Evolutionary conservation across 23 tunicate genomes (phyloP).

Genomic region (Phallusia fumigata): DNA sequence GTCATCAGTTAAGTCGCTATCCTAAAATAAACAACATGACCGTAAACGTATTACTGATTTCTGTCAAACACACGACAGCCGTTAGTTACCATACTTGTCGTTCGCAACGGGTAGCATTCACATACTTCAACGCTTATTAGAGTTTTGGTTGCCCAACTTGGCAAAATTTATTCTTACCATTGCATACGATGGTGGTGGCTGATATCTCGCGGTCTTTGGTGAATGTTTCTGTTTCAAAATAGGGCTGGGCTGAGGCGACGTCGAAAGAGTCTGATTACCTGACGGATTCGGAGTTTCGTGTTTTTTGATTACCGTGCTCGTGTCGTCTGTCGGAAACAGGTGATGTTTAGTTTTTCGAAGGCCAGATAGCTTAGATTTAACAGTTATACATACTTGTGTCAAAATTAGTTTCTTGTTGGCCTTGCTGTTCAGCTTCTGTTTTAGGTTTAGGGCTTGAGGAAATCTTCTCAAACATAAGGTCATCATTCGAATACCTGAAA

Average conservation of each 20-base stretch:
- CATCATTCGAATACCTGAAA: neutral
- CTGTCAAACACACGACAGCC: no score
- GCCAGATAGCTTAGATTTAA: no score
- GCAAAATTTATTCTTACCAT: neutral
- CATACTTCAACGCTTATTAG: no score
- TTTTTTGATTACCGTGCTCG: neutral
- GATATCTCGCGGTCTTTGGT: neutral
- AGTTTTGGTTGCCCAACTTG: no score
- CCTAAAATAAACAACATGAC: neutral
- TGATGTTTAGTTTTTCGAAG: no score
- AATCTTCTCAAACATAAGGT: neutral
- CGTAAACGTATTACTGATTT: no score
- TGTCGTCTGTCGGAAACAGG: neutral
- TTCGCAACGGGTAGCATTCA: no score
- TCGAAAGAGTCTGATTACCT: neutral
- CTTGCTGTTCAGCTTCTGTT: neutral
- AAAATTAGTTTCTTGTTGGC: neutral
- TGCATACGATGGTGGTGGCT: neutral
- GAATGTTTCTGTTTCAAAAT: neutral
- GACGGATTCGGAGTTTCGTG: neutral
- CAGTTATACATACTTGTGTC: neutral
- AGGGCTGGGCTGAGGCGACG: neutral
- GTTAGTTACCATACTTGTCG: no score
- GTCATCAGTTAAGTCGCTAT: neutral
- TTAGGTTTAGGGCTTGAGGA: neutral